Conservation (phyloP, 1,140 invertebrate genomes). For the Aphelenchoides besseyi region DNA sequence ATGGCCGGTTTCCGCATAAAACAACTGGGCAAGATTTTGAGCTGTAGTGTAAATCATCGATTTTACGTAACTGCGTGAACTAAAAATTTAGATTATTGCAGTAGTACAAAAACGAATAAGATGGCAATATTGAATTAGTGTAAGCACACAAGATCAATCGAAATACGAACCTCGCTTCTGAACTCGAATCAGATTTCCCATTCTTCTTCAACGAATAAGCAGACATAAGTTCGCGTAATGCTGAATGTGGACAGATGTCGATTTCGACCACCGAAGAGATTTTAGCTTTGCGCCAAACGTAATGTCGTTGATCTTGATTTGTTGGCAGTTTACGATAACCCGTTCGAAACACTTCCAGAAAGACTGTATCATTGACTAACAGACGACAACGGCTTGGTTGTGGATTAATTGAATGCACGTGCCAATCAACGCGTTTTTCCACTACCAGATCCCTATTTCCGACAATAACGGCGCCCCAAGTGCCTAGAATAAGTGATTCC, state of each 20-base stretch:
- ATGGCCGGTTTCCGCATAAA: slow-evolving; percentile 17
- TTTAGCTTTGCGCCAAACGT: not conserved
- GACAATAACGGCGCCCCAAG: slow-evolving; percentile 4
- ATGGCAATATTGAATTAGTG: no score
- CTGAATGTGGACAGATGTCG: slow-evolving; percentile 15
- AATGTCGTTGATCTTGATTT: not conserved
- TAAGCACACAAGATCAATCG: no score
- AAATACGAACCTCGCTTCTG: no score
- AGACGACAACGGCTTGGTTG: slow-evolving; percentile 16
- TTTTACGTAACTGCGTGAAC: not conserved
- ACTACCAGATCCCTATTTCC: not conserved
- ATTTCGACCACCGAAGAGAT: not conserved
- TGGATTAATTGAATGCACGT: slow-evolving; percentile 8
- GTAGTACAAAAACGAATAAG: no score
- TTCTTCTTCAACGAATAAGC: not conserved
- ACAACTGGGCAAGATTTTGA: not conserved
- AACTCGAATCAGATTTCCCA: not conserved
- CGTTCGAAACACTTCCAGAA: slow-evolving; percentile 15
- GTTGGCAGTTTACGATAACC: not conserved
- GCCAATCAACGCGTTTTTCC: slow-evolving; percentile 10
- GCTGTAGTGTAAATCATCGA: not conserved
- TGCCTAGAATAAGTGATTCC: not conserved
- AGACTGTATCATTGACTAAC: slow-evolving; percentile 6
- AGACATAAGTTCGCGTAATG: slow-evolving; percentile 10
- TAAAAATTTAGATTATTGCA: not conserved